Base-by-base conservation (phyloP, 1,140 invertebrate genomes). In the Teleopsis dalmanni region DNA sequence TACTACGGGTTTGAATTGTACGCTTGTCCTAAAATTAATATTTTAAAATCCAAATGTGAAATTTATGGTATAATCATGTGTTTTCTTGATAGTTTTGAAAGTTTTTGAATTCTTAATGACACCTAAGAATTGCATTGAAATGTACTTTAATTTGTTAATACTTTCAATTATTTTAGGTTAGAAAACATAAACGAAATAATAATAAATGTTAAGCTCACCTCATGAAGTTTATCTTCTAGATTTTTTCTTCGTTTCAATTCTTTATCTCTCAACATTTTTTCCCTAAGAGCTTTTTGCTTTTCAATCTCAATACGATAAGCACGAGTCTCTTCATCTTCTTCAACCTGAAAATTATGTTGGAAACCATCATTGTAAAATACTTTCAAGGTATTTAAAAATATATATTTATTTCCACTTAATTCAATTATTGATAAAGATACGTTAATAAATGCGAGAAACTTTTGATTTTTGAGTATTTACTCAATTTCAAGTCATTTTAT, bases 261-360 rank as follows among this genome's bases (percentile, higher is more conserved):
- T 57, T 83, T 83, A 58, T 78, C 75, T 4, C 75, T 71, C 34
- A 81, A 55, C 3, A 82, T 67, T 56, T 76, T 74, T 54, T 82
- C 80, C 10, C 81, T 71, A 37, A 79, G 50, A 7, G 74, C 72
- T 57, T 81, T 81, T 53, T 83, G 81, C 57, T 82, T 79, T 57
- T 82, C 80, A 54, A 83, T 81, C 59, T 81, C 78, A 48, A 76
- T 70, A n/a, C 78, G 70, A 55, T 82, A 81, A 21, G 76, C 77
- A 38, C 72, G 71, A 56, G 79, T 80, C 60, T 81, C 78, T 48
- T 80, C 79, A 61, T 82, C 81, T 45, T 79, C 77, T 35, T 79
- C 75, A 40, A 72, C 71, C 65, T 69, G 43, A 27, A 27, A 65
- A 59, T 1, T 35, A 13, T n/a, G n/a, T n/a, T n/a, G n/a, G n/a